Evolutionary conservation across 2,888 invertebrate genomes (phyloP).

Genomic region (Cepaea hortensis): DNA sequence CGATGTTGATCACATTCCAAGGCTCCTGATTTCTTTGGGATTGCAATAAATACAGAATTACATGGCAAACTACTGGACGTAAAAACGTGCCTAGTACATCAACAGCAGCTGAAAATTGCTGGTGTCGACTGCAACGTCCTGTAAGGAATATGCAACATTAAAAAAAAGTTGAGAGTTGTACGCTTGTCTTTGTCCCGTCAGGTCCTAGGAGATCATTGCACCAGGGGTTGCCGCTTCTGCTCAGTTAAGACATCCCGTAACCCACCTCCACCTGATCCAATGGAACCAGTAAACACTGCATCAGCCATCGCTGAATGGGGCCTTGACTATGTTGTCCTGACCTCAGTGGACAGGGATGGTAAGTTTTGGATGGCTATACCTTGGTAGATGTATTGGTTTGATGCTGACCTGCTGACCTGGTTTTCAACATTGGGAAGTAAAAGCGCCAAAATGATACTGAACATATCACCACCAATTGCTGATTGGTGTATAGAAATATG

Average conservation of each 20-base stretch:
- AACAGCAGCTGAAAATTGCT: too few species aligned
- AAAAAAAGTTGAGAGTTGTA: too few species aligned
- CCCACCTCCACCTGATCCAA: constrained; percentile 87
- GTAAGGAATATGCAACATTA: too few species aligned
- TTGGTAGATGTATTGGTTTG: not conserved
- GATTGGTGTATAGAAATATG: not conserved
- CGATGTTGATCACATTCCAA: too few species aligned
- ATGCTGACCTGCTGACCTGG: not conserved
- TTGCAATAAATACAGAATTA: too few species aligned
- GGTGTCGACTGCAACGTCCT: too few species aligned
- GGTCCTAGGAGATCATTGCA: constrained; percentile 99
- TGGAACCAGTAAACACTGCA: constrained; percentile 95
- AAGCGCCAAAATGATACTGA: too few species aligned
- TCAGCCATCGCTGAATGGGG: constrained; percentile 95
- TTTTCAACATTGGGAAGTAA: too few species aligned
- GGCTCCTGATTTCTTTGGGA: too few species aligned
- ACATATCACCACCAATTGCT: too few species aligned
- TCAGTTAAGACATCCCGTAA: constrained; percentile 95
- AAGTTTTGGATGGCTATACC: constrained; percentile 53
- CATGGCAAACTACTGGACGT: too few species aligned
- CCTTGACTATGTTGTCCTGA: constrained; percentile 96
- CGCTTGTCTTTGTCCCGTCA: constrained; percentile 71
- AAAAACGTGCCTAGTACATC: too few species aligned
- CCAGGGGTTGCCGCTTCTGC: constrained; percentile 97
- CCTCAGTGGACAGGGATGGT: constrained; percentile 98